Base-by-base conservation (phyloP, 2,888 invertebrate genomes). In the Latrodectus hesperus region DNA sequence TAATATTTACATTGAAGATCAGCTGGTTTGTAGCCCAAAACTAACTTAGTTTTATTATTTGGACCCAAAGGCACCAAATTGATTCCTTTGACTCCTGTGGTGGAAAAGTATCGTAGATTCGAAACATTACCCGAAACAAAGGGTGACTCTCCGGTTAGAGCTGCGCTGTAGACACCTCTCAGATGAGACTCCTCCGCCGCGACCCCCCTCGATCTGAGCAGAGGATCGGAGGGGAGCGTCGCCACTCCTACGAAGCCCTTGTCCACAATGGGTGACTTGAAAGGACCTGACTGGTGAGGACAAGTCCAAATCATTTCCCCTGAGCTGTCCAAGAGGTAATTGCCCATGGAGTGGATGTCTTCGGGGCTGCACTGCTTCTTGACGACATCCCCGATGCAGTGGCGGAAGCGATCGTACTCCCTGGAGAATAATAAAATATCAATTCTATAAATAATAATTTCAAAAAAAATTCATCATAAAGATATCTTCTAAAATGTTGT, bases 221-320 rank as follows among this genome's bases (percentile, higher is more conserved):
- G 22, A 0, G 16, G 10, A 9, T 65, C 10, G n/a, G 26, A 16
- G n/a, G 51, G 38, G n/a, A 17, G 10, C 11, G 73, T 60, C 0
- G 70, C 73, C 22, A 76, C 88, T 12, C 79, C 83, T 3, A 84
- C 88, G 70, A 79, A 88, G 0, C 83, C 88, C n/a, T 75, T 82
- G 52, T 84, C 78, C 22, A 83, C 88, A 8, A 80, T 83, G 1
- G 88, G 75, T 9, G 84, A 81, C 22, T 55, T 76, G 17, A 26
- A 60, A 1, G 77, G 73, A 10, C 53, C 81, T 6, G 81, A 16
- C 65, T 85, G 80, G 38, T 71, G 86, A 8, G 89, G 88, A 14
- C 89, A 89, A 0, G 65, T 84, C 89, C 89, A 89, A 3, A 84
- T 64, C 84, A 88, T 81, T 17, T 89, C 88, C 0, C 82, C 86